Evolutionary conservation across 2,113 vertebrate genomes (phyloP).

Genomic region (Lepus europaeus): DNA sequence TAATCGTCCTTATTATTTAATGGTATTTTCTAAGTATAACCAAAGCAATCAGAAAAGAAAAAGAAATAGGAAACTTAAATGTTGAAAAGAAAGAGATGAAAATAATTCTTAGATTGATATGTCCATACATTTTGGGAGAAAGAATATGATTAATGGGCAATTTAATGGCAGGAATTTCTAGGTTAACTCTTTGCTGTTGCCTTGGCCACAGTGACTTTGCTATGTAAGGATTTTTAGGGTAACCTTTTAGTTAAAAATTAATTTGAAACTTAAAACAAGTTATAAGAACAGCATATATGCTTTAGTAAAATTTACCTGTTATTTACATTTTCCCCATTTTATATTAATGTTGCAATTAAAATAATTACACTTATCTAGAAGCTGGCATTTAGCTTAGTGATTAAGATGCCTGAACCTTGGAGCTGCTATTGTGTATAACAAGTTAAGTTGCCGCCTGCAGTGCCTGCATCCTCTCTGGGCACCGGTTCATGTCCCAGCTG

Average conservation of each 20-base stretch:
- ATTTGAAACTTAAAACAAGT: conserved; percentile 26
- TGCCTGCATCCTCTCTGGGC: too few relatives aligned
- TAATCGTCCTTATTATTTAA: neutral
- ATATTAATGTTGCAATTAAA: neutral
- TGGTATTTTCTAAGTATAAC: neutral
- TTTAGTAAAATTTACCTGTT: neutral
- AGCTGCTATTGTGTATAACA: too few relatives aligned
- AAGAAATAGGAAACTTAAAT: conserved; percentile 10
- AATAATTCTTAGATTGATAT: neutral
- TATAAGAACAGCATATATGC: neutral
- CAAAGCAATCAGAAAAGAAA: conserved; percentile 40
- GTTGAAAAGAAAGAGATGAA: conserved; percentile 6
- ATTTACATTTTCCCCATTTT: neutral
- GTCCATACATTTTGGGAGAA: neutral
- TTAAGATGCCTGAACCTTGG: too few relatives aligned
- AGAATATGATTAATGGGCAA: neutral
- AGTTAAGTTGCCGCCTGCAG: too few relatives aligned
- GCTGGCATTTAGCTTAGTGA: too few relatives aligned
- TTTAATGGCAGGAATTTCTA: conserved; percentile 18
- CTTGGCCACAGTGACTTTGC: conserved; percentile 40
- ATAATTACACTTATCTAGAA: too few relatives aligned
- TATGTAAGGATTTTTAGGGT: neutral
- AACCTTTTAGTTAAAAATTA: neutral
- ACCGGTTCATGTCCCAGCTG: too few relatives aligned
- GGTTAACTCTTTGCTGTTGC: neutral